These are phyloP conservation scores for Ridgeia piscesae DNA, from an alignment of 1,140 invertebrate genomes.

Conservation along the genomic window DNA sequence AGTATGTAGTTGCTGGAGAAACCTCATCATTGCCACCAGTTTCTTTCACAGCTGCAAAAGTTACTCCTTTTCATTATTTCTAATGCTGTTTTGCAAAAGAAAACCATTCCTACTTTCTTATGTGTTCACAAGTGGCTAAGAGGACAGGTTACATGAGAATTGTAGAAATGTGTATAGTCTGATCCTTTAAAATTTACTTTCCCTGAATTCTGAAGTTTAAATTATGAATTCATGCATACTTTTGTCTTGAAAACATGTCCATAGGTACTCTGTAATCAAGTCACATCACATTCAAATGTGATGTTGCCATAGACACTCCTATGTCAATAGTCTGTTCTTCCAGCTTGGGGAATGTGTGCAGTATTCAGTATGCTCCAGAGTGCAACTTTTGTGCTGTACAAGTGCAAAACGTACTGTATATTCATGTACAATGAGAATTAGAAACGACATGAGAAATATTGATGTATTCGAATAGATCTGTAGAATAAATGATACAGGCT, in stretches of 20 bases:
- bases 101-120: neutral
- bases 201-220: neutral
- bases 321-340: neutral
- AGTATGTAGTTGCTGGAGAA: neutral
- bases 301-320: neutral
- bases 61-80: neutral
- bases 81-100: neutral
- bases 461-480: neutral
- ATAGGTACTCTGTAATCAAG: neutral
- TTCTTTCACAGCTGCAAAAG: neutral
- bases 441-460: neutral
- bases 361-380: neutral
- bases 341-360: neutral
- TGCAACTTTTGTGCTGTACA: neutral
- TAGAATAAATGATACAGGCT: conserved; percentile 6
- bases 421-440: neutral
- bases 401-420: neutral
- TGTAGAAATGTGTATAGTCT: too few relatives aligned
- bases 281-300: neutral
- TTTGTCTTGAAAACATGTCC: neutral
- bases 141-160: too few relatives aligned
- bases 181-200: neutral
- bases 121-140: neutral
- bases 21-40: neutral
- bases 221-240: neutral